Base-by-base conservation (phyloP, 2,888 invertebrate genomes). In the Agrotis segetum region DNA sequence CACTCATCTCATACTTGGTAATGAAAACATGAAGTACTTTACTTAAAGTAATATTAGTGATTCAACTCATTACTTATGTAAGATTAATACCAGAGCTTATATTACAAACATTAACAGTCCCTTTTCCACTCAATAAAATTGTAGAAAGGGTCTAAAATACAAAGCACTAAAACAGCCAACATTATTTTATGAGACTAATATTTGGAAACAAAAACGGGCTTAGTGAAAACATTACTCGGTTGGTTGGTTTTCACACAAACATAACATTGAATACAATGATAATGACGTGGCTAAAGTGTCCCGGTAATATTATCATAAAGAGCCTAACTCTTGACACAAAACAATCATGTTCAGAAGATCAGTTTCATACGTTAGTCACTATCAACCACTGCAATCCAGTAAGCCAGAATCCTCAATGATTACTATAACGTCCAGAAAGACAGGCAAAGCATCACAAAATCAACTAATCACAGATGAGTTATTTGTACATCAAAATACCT, bases 281-380 rank as follows among this genome's bases (percentile, higher is more conserved):
- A 87, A 90, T 88, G 85, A 85, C 74, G 63, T 55, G 67, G 79
- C 82, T 74, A 81, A 87, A 88, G 85, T 84, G 81, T 79, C 82
- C 64, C 72, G 53, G 68, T 87, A 85, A 86, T 82, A 81, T 75
- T 70, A 69, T 82, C 67, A 78, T 85, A 84, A 85, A 87, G 85
- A 82, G 84, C 68, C 81, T 74, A 64, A 79, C 70, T 70, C 67
- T 76, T 84, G 77, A 86, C 24, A 67, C 40, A 44, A 17, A 40
- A 16, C 9, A 47, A 13, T 9, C 29, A n/a, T 0, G 17, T 6
- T 16, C 16, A 71, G 67, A 66, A 67, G 76, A 4, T 55, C 4
- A 3, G 13, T 3, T 49, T 2, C 13, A 24, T 2, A 29, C 19
- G 9, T 40, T 40, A 40, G 11, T 40, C 40, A 11, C 11, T 34